Conservation (phyloP, 1,140 invertebrate species). For the Drosophila yakuba region DNA sequence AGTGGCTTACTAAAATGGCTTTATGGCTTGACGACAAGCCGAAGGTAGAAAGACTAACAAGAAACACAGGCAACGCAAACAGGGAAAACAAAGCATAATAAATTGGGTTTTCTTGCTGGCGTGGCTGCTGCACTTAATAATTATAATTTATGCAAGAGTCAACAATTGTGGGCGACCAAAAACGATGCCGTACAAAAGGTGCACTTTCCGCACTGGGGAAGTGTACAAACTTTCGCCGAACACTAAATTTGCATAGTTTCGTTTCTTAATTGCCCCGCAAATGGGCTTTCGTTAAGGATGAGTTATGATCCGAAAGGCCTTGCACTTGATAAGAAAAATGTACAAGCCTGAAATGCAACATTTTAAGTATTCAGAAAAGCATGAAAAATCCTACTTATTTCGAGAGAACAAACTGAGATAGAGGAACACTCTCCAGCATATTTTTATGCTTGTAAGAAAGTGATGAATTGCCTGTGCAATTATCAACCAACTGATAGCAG, state of each 20-base stretch:
- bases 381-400: neutral
- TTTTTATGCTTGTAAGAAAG: no score
- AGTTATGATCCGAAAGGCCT: conserved; percentile 3
- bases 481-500: conserved; percentile 25
- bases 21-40: conserved; percentile 10
- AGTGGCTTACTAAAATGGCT: conserved; percentile 5
- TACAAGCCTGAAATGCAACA: neutral
- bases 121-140: conserved; percentile 54
- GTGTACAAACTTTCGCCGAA: conserved; percentile 17
- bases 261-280: conserved; percentile 25
- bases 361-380: neutral
- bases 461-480: conserved; percentile 31
- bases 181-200: conserved; percentile 20
- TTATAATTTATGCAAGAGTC: conserved; percentile 65
- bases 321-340: neutral
- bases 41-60: conserved; percentile 7
- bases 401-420: no score
- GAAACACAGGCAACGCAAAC: conserved; percentile 11
- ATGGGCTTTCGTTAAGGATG: conserved; percentile 11
- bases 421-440: no score
- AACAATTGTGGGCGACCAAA: conserved; percentile 47
- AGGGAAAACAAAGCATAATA: conserved; percentile 40
- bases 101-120: conserved; percentile 34
- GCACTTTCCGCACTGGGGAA: neutral
- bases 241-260: conserved; percentile 38